Conservation (phyloP, 1,140 invertebrate genomes). For the Hycleus cichorii region DNA sequence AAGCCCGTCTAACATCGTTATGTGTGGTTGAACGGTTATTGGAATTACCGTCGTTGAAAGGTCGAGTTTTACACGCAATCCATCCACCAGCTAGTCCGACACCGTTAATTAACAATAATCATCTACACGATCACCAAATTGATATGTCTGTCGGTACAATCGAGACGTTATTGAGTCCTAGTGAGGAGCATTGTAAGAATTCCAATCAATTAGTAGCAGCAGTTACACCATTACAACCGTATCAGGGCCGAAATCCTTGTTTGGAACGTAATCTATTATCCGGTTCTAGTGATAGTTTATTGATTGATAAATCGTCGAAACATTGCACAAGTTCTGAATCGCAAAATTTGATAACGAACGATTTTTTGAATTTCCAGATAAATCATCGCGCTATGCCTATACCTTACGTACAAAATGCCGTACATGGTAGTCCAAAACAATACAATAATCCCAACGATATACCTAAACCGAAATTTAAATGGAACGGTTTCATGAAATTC, state of each 20-base stretch:
- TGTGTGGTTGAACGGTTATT: constrained; percentile 81
- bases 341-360: constrained; percentile 40
- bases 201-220: constrained; percentile 44
- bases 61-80: constrained; percentile 31
- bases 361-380: constrained; percentile 37
- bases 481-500: constrained; percentile 38
- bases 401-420: constrained; percentile 69
- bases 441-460: constrained; percentile 30
- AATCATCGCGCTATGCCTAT: constrained; percentile 52
- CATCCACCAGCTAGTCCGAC: constrained; percentile 37
- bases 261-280: constrained; percentile 72
- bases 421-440: constrained; percentile 51
- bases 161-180: constrained; percentile 44
- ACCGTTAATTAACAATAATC: constrained; percentile 38
- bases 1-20: constrained; percentile 81
- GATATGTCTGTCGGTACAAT: constrained; percentile 38
- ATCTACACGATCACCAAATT: constrained; percentile 34
- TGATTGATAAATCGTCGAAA: constrained; percentile 65
- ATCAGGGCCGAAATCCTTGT: constrained; percentile 85
- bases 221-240: constrained; percentile 56
- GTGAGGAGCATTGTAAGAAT: constrained; percentile 46
- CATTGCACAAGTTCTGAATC: constrained; percentile 46
- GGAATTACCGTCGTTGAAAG: constrained; percentile 58
- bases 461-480: constrained; percentile 31
- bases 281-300: constrained; percentile 53